Conservation (phyloP, 2,888 invertebrate genomes). For the Hydrotaea cyrtoneurina region DNA sequence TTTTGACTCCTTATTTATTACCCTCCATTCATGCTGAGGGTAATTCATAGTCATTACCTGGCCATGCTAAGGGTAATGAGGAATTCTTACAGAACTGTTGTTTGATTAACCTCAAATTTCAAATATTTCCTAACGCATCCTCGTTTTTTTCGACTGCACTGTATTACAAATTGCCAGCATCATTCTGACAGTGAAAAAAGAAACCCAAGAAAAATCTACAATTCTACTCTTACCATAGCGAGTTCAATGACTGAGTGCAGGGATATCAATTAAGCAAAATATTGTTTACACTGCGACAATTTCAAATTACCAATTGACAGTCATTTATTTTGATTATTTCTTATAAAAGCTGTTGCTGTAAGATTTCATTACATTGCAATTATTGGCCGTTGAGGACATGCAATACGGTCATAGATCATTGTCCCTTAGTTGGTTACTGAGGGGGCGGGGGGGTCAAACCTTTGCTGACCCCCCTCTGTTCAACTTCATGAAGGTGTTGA, state of each 20-base stretch:
- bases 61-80: no score
- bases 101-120: no score
- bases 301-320: neutral
- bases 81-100: no score
- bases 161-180: no score
- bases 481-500: neutral
- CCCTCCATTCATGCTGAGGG: no score
- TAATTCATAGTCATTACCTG: no score
- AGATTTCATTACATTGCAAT: conserved; percentile 17
- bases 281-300: neutral
- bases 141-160: no score
- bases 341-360: conserved; percentile 8
- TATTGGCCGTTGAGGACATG: neutral
- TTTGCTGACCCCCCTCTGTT: no score
- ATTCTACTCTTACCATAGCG: neutral
- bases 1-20: no score
- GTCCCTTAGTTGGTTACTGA: neutral
- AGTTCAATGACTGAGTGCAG: neutral
- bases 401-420: neutral
- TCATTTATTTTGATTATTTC: conserved; percentile 16
- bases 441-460: no score
- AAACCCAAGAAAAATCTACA: neutral
- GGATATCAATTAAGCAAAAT: neutral
- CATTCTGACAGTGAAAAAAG: neutral
- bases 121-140: no score